Base-by-base conservation (phyloP, 92 coral and sea anemone genomes). In the Siderastrea radians region DNA sequence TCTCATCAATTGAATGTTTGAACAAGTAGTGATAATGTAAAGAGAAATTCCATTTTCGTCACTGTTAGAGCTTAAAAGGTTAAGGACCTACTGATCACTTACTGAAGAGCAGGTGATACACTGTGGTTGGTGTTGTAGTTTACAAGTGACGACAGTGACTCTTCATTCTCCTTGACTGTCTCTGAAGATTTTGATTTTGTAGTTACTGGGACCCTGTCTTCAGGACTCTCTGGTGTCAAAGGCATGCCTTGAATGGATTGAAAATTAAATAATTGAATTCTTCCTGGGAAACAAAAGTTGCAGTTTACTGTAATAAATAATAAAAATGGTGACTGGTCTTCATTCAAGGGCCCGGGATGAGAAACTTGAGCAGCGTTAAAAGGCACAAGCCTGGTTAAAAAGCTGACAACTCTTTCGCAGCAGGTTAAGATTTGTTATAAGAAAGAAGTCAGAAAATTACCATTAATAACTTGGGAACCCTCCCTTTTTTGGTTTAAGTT, bases 171-270 rank as follows among this genome's bases (percentile, higher is more conserved):
- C 82, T 88, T 91, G 58, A 80, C 89, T 47, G 79, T 91, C 67
- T 93, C 95, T n/a, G 91, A 90, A 68, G 95, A 88, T 87, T 93
- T 95, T 57, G 77, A 44, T 77, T 87, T 87, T 26, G 64, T 16
- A 19, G 93, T 91, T 79, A 88, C 79, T 48, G 85, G 91, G 61
- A 93, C 69, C 54, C 90, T 90, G 52, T 91, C 96, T 78, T 89
- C 98, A 6, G 98, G 98, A 68, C 96, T 93, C 70, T 77, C 90
- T 58, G 95, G 94, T 49, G 95, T 88, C 48, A 91, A 80, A 7
- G 96, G 98, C 89, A 93, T 85, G 7, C 92, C 93, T 93, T 49
- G 1, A 57, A 82, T 58, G 17, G 15, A 71, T 43, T 9, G 38
- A 57, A n/a, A 50, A 7, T 15, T 44, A 12, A 11, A 49, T 72